A percentile compares a stretch with the other conserved stretches of the same genome.
Evolutionary conservation across 2,888 invertebrate genomes (phyloP).

Genomic region (Brassicogethes aeneus): DNA sequence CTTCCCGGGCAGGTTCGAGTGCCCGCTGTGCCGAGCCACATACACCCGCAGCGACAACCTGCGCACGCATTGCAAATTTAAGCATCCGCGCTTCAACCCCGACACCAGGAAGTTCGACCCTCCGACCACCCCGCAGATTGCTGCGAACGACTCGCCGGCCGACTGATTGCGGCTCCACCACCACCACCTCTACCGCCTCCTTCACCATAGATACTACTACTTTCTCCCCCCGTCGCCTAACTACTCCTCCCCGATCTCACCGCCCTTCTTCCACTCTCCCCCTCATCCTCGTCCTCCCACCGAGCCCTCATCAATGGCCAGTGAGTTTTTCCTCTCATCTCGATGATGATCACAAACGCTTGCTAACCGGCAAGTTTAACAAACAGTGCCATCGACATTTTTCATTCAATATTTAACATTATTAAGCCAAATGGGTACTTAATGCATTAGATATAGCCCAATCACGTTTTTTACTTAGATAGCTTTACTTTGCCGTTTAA

Average conservation of each 20-base stretch:
- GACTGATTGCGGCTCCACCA: slow-evolving; percentile 40
- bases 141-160: slow-evolving; percentile 46
- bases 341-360: too few species aligned
- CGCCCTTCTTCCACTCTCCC: slow-evolving; percentile 8
- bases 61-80: slow-evolving; percentile 88
- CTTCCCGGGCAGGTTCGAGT: slow-evolving; percentile 87
- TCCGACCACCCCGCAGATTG: slow-evolving; percentile 44
- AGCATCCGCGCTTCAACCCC: slow-evolving; percentile 79
- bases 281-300: too few species aligned
- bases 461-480: too few species aligned
- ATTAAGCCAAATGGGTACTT: slow-evolving; percentile 14
- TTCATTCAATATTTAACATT: too few species aligned
- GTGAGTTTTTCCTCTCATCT: too few species aligned
- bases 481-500: too few species aligned
- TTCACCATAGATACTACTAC: slow-evolving; percentile 26
- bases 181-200: neutral
- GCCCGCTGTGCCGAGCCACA: slow-evolving; percentile 82
- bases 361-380: too few species aligned
- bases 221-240: slow-evolving; percentile 8
- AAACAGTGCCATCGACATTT: too few species aligned
- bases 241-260: slow-evolving; percentile 10
- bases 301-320: too few species aligned
- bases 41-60: slow-evolving; percentile 89
- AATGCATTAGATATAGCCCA: too few species aligned
- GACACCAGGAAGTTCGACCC: slow-evolving; percentile 77